Evolutionary conservation across 2,888 invertebrate genomes (phyloP), one percentile per base, ranked within the genome.

Genomic region (Trissoscelio sp.): DNA sequence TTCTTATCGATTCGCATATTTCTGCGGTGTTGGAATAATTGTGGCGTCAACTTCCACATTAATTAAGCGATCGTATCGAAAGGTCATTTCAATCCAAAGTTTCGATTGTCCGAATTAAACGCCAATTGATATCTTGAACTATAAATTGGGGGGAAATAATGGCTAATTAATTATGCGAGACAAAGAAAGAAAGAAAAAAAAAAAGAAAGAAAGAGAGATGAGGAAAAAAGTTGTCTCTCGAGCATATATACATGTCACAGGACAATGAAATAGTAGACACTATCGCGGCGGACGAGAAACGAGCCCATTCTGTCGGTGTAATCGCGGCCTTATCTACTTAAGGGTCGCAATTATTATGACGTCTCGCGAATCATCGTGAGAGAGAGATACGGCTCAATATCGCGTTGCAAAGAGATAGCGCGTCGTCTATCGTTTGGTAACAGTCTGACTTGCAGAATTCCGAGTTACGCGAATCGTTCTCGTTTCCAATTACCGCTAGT

Each of bases 381-480:
- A 78, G 64, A 78, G 31, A 53, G 58, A 79, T 66, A 70, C 55
- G 55, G 4, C 51, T 75, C 42, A 39, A n/a, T n/a, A 51, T 67
- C 60, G 20, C 64, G 24, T 51, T 66, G 70, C 79, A 55, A 3
- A 22, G 53, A 77, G 60, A 60, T 60, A 69, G 51, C 18, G 51
- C 39, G 28, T 28, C 44, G 24, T 34, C 16, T 58, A 69, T 69
- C 60, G 51, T 77, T 77, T 53, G 57, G 58, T 58, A 67, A 66
- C 42, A 67, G 53, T 60, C 77, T 69, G 77, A 77, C 67, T 75
- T 66, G 75, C 67, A 58, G 60, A 75, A 75, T 75, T 75, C 75
- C 39, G 22, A 67, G 58, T 66, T 58, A 39, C 74, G 66, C 55
- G 64, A 60, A 72, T 53, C 72, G 42, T 74, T 64, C 44, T 44